Percentiles rank a stretch among this genome's conserved stretches.
phyloP scores from a whole-genome alignment of 1,140 invertebrate species.

The Melitaea cinxia region DNA sequence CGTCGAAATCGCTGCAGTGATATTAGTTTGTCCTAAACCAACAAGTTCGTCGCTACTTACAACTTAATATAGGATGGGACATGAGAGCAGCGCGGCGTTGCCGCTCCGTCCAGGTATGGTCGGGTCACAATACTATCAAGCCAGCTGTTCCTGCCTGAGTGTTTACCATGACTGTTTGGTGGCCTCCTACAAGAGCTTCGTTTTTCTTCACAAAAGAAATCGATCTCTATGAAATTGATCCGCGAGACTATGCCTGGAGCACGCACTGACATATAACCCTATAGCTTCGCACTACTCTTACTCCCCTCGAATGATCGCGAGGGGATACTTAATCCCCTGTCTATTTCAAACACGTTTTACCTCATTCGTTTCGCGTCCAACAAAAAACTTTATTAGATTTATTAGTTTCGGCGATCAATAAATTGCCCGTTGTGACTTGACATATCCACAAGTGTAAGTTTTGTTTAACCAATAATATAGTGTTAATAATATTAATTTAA shows the following conservation, averaged over 20 bases:
- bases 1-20: conserved; percentile 26
- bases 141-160: conserved; percentile 40
- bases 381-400: conserved; percentile 80
- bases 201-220: conserved; percentile 53
- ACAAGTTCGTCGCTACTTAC: conserved; percentile 34
- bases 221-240: conserved; percentile 68
- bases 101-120: conserved; percentile 31
- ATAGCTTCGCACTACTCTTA: conserved; percentile 37
- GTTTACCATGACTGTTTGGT: conserved; percentile 27
- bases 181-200: conserved; percentile 33
- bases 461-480: no score
- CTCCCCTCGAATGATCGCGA: conserved; percentile 52
- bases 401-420: conserved; percentile 66
- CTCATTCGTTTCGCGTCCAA: conserved; percentile 75
- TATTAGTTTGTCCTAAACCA: conserved; percentile 40
- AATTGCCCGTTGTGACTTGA: conserved; percentile 60
- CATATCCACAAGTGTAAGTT: background rate
- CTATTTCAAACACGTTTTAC: conserved; percentile 81
- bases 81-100: conserved; percentile 34
- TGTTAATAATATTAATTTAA: no score
- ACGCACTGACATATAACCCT: conserved; percentile 52
- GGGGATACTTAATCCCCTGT: conserved; percentile 80
- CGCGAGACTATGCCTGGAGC: conserved; percentile 47
- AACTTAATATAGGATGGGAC: conserved; percentile 21
- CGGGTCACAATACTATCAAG: conserved; percentile 22